Conservation (phyloP, 2,113 vertebrate species). For the Martes martes region DNA sequence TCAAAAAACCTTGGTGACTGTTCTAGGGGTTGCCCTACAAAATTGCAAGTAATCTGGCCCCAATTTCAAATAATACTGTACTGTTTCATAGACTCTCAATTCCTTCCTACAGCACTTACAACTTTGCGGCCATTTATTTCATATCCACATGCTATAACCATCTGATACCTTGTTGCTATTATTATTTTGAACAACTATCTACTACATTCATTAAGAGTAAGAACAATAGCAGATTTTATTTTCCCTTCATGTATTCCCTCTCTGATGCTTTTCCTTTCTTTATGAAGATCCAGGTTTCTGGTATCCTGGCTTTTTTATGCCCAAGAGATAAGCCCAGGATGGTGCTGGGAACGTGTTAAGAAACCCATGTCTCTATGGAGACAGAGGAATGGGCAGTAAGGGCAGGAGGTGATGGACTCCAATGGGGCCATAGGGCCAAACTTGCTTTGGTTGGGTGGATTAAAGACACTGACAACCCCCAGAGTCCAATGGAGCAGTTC, state of each 20-base stretch:
- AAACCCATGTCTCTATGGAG: not conserved
- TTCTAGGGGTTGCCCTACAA: not conserved
- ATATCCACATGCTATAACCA: not conserved
- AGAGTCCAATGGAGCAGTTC: not conserved
- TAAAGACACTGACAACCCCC: not conserved
- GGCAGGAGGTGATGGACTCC: not conserved
- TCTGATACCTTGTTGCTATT: not conserved
- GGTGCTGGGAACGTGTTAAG: not conserved
- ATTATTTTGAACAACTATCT: not conserved
- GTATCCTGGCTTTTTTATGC: not conserved
- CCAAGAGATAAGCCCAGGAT: not conserved
- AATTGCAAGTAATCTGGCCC: not conserved
- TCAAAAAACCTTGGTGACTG: not conserved
- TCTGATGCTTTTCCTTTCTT: not conserved
- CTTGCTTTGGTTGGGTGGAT: not conserved
- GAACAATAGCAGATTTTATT: not conserved
- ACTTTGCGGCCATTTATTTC: not conserved
- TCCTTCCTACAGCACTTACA: not conserved
- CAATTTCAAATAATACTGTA: not conserved
- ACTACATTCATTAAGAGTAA: not conserved
- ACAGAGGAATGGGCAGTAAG: no score
- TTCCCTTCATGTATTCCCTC: not conserved
- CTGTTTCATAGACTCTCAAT: not conserved
- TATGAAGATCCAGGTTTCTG: not conserved
- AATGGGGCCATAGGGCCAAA: fast-evolving